Evolutionary conservation across 2,797 vertebrate species (phyloP), one percentile per base, ranked within the genome.

Genomic region (Chrosomus eos): DNA sequence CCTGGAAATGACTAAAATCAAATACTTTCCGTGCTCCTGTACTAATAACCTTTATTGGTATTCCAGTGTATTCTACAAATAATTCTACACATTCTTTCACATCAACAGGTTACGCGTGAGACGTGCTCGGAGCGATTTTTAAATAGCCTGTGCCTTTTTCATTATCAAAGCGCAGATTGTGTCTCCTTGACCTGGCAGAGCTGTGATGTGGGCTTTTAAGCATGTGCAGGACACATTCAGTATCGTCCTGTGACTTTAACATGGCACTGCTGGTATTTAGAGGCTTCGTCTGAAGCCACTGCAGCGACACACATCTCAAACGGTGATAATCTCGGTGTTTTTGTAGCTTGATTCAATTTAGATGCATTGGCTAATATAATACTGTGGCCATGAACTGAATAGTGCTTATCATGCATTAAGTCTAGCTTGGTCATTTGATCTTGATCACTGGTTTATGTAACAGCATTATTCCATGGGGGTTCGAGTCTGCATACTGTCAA

Each of bases 161-260:
- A 51, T 72, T 81, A 87, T 80, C 82, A 78, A 72, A 75, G 85
- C 75, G 76, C 73, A 86, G 86, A 43, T 73, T 60, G 77, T 81
- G 70, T 91, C 87, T 91, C 89, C 86, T 91, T 90, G 90, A 93
- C 90, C 91, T 89, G 86, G 81, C 85, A 82, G 82, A 67, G 75
- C 87, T 91, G 72, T 88, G 86, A 92, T 90, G 77, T 78, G 64
- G 77, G 75, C 91, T 93, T 91, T 92, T 88, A 93, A 90, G 91
- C 85, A 67, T 70, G 36, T 33, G 73, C 77, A 70, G 53, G 81
- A 68, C 81, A 74, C 36, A 77, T 67, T 67, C 80, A 71, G 62
- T 31, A 66, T 67, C 85, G 79, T 38, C 76, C 73, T 71, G 67
- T 40, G 80, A 82, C 55, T 79, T 77, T 62, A 64, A 67, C 51